These are phyloP conservation scores for Leptodactylus fallax DNA, from an alignment of 2,797 vertebrate genomes.

Conservation along the genomic window DNA sequence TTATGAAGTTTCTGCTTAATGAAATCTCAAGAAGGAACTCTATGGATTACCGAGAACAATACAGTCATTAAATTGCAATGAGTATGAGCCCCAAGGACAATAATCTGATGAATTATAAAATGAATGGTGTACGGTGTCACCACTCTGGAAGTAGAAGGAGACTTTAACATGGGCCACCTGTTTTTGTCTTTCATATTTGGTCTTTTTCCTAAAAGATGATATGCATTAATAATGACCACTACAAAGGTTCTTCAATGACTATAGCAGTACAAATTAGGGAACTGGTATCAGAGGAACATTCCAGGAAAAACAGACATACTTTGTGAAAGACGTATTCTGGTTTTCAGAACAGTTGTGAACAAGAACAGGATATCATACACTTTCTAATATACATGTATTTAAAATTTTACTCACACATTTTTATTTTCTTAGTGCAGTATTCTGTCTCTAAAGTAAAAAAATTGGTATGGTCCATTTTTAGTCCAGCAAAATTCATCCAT, in stretches of 20 bases:
- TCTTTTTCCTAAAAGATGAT: not conserved
- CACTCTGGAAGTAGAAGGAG: not conserved
- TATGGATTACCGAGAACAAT: conserved; percentile 5
- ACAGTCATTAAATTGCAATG: conserved; percentile 5
- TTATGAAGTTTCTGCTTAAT: not conserved
- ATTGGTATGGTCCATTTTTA: too few relatives aligned
- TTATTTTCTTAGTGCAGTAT: too few relatives aligned
- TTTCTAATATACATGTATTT: too few relatives aligned
- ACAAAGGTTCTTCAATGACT: too few relatives aligned
- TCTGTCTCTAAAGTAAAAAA: too few relatives aligned
- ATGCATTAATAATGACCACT: not conserved
- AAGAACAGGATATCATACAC: too few relatives aligned
- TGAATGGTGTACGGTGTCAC: not conserved
- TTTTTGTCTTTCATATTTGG: not conserved
- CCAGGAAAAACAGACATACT: not conserved
- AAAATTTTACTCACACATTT: too few relatives aligned
- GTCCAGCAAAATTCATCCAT: too few relatives aligned
- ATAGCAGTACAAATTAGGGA: not conserved
- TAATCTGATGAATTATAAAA: conserved; percentile 20
- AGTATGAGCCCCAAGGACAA: not conserved
- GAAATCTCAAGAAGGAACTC: not conserved
- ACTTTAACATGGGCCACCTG: not conserved
- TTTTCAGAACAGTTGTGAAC: too few relatives aligned
- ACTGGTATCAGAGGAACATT: not conserved
- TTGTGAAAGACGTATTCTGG: not conserved